phyloP scores from a whole-genome alignment of 2,113 vertebrate genomes.

The Ameiurus melas region DNA sequence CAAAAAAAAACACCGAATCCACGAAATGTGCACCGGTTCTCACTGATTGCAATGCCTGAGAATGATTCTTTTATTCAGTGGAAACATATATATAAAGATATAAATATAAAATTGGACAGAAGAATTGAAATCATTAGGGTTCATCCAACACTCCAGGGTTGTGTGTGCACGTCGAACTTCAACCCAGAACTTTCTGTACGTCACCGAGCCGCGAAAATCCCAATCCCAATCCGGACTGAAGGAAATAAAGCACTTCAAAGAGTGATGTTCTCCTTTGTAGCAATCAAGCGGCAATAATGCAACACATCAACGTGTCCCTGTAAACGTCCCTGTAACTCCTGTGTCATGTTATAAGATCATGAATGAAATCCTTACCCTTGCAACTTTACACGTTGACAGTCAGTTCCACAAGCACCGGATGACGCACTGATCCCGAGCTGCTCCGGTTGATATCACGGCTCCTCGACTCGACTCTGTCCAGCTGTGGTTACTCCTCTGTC shows the following conservation, averaged over 20 bases:
- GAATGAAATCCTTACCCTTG: slow-evolving; percentile 32
- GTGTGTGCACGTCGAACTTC: not conserved
- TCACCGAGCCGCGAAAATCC: not conserved
- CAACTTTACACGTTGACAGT: not conserved
- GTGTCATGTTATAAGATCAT: not conserved
- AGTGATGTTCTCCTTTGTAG: not conserved
- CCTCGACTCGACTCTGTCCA: not conserved
- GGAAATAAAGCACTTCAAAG: not conserved
- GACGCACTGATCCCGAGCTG: not conserved
- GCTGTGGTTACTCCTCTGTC: slow-evolving; percentile 7
- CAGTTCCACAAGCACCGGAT: not conserved
- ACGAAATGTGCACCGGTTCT: not conserved
- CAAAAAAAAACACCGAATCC: not conserved
- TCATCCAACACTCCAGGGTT: not conserved
- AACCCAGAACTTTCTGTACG: not conserved
- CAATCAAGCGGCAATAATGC: not conserved
- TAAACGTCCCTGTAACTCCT: not conserved
- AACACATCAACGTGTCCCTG: not conserved
- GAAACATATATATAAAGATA: too few species aligned
- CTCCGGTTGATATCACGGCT: not conserved
- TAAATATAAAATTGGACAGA: not conserved
- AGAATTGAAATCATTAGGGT: not conserved
- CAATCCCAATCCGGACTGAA: not conserved
- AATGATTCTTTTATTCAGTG: not conserved
- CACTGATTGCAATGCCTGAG: too few species aligned